Evolutionary conservation across 2,888 invertebrate species (phyloP).

Genomic region (Cantharis flavilabris): DNA sequence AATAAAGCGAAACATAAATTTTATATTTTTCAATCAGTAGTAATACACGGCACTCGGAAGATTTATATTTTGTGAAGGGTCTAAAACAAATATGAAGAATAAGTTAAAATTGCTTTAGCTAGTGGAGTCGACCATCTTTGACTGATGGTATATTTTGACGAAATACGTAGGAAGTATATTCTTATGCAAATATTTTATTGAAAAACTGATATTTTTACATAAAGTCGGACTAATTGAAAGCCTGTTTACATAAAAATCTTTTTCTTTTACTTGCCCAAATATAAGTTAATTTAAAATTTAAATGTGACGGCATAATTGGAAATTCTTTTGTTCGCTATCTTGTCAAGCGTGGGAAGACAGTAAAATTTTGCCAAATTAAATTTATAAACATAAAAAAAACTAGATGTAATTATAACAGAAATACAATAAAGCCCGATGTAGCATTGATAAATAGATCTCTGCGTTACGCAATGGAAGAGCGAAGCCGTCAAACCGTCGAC

Average conservation of each 20-base stretch:
- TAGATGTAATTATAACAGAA: conserved; percentile 12
- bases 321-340: not conserved
- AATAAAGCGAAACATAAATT: conserved; percentile 36
- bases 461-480: conserved; percentile 14
- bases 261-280: conserved; percentile 1
- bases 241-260: not conserved
- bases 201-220: conserved; percentile 11
- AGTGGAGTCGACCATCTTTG: conserved; percentile 14
- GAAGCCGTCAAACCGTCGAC: conserved; percentile 23
- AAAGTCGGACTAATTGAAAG: conserved; percentile 6
- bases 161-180: conserved; percentile 13
- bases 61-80: conserved; percentile 22
- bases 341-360: not conserved
- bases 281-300: conserved; percentile 12
- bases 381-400: not conserved
- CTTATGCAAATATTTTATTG: conserved; percentile 22
- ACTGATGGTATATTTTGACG: conserved; percentile 17
- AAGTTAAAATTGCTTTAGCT: conserved; percentile 15
- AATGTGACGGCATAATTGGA: not conserved
- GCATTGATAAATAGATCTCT: conserved; percentile 21
- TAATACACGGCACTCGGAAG: conserved; percentile 23
- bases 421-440: conserved; percentile 12
- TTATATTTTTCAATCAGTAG: conserved; percentile 37
- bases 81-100: conserved; percentile 23
- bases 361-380: not conserved